Evolutionary conservation across 2,888 invertebrate genomes (phyloP).

Genomic region (Ariolimax columbianus): DNA sequence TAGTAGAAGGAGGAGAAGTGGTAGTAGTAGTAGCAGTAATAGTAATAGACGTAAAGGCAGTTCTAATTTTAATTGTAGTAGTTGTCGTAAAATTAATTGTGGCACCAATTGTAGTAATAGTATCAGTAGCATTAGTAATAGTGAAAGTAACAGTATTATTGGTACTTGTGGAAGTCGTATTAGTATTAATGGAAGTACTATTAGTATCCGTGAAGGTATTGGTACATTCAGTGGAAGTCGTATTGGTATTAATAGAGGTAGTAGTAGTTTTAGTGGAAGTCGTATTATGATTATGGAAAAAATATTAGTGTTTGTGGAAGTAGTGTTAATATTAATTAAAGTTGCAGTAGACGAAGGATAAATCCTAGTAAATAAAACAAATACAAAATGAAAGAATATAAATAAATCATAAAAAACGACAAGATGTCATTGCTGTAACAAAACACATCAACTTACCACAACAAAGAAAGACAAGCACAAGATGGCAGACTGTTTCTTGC

Average conservation of each 20-base stretch:
- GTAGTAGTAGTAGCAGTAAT: conserved; percentile 8
- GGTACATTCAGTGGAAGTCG: no score
- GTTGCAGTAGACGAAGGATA: no score
- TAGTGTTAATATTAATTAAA: no score
- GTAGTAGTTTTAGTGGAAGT: no score
- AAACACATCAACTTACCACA: background rate
- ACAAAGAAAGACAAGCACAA: background rate
- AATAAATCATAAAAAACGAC: background rate
- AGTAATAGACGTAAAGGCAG: background rate
- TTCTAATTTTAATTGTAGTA: no score
- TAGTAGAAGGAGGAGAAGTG: no score
- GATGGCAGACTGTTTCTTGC: background rate
- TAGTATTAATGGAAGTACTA: background rate
- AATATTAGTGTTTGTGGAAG: no score
- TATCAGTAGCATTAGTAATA: conserved; percentile 47
- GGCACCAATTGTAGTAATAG: conserved; percentile 26
- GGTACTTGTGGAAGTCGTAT: conserved; percentile 36
- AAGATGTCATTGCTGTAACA: background rate
- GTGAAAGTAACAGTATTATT: conserved; percentile 42
- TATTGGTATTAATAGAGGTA: no score
- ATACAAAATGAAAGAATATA: background rate
- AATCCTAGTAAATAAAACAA: no score
- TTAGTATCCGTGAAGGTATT: no score
- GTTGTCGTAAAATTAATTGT: no score
- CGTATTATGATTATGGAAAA: no score